Base-by-base conservation (phyloP, 2,797 vertebrate species). In the Taeniopygia guttata region DNA sequence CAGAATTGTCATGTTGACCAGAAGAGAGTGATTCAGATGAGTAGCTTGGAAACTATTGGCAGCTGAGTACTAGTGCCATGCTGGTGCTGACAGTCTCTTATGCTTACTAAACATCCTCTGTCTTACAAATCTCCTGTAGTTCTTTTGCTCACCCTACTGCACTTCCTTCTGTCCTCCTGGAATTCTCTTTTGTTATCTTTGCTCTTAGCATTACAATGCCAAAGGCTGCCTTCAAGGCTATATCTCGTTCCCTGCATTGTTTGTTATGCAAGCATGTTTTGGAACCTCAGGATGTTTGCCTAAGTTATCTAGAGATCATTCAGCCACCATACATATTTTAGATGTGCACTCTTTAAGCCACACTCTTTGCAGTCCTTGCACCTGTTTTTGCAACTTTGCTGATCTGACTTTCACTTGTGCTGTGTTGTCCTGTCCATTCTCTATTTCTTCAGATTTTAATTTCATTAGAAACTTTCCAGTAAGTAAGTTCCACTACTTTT, bases 211-310 rank as follows among this genome's bases (percentile, higher is more conserved):
- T 32, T 54, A 9, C 73, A 76, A 23, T 66, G 22, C 19, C 25
- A 30, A 52, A 46, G 45, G 46, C 46, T 73, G 5, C 64, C 18
- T 67, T 88, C 22, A 34, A 38, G 7, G 4, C 21, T 78, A 3
- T 43, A 1, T 84, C n/a, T 51, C 0, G 0, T 64, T 34, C 16
- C 13, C 8, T 21, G 52, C 4, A 0, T 51, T 76, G 19, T 70
- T 78, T 43, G 6, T 63, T 77, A 16, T 54, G 25, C 22, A 58
- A 10, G 4, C 7, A 8, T 64, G 64, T 92, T 56, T 83, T 87
- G 9, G 10, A 75, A 38, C 43, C 42, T 74, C 19, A 42, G 5
- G 64, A 26, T 34, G 64, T 78, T 77, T 90, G 17, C n/a, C 11
- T 15, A 21, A 74, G 8, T 56, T 78, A 64, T 40, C 36, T 89